Evolutionary conservation across 2,888 invertebrate species (phyloP).

Genomic region (Polydrusus cervinus): DNA sequence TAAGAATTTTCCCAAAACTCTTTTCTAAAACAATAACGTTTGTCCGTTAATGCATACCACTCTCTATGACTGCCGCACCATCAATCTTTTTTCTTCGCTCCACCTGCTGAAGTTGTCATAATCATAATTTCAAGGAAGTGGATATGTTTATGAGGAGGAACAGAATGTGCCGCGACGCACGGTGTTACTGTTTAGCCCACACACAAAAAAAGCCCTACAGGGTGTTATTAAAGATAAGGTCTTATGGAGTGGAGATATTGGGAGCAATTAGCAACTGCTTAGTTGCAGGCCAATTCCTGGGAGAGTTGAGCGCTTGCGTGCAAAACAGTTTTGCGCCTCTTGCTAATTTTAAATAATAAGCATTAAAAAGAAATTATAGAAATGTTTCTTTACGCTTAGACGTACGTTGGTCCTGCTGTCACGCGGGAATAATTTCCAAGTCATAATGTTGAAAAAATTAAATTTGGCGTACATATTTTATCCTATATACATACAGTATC

Average conservation of each 20-base stretch:
- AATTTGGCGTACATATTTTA: too few species aligned
- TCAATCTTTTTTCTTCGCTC: slow-evolving; percentile 36
- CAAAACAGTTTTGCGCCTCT: too few species aligned
- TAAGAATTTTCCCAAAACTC: slow-evolving; percentile 4
- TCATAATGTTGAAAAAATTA: too few species aligned
- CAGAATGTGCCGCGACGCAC: slow-evolving; percentile 12
- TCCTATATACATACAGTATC: too few species aligned
- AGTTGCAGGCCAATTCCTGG: neutral
- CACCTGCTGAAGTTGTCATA: slow-evolving; percentile 43
- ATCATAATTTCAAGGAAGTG: slow-evolving; percentile 40
- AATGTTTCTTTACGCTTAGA: too few species aligned
- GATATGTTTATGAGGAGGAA: slow-evolving; percentile 39
- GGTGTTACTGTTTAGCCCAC: slow-evolving; percentile 27
- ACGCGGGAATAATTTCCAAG: too few species aligned
- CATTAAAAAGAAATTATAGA: too few species aligned
- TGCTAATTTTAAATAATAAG: too few species aligned
- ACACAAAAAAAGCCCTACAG: slow-evolving; percentile 2
- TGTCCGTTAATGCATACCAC: slow-evolving; percentile 14
- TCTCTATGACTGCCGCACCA: slow-evolving; percentile 7
- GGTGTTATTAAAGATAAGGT: slow-evolving; percentile 5
- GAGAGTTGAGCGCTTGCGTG: too few species aligned
- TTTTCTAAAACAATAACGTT: slow-evolving; percentile 25
- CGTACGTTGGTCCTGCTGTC: too few species aligned
- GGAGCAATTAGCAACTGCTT: slow-evolving; percentile 3
- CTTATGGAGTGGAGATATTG: neutral